These are phyloP conservation scores for Anser brachyrhynchus DNA, from an alignment of 2,113 vertebrate species.

Conservation along the genomic window DNA sequence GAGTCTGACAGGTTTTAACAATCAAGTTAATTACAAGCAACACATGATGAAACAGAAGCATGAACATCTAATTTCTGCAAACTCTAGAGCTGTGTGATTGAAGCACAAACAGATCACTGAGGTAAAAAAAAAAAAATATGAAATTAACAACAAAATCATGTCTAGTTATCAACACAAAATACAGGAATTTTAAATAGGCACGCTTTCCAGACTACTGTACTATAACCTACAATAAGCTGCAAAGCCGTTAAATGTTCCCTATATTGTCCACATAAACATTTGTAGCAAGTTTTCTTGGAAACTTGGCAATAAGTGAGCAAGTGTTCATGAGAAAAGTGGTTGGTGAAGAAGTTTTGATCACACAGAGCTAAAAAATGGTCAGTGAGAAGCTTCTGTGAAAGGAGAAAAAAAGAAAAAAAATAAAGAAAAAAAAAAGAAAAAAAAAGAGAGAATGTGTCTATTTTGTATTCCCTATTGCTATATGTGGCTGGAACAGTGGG, in stretches of 20 bases:
- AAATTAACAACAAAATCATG: slow-evolving; percentile 18
- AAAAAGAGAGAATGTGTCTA: background rate
- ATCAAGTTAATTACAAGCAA: slow-evolving; percentile 49
- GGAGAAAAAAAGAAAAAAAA: background rate
- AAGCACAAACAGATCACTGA: slow-evolving; percentile 34
- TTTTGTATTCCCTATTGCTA: background rate
- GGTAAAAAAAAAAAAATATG: slow-evolving; percentile 38
- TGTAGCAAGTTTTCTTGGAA: background rate
- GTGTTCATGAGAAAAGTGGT: background rate
- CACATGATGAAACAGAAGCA: slow-evolving; percentile 23
- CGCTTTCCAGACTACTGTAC: background rate
- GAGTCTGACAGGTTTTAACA: slow-evolving; percentile 39
- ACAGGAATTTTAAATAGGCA: background rate
- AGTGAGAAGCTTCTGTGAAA: background rate
- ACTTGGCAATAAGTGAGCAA: background rate
- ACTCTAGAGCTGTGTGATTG: slow-evolving; percentile 4
- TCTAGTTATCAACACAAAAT: slow-evolving; percentile 28
- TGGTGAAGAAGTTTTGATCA: background rate
- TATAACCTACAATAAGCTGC: background rate
- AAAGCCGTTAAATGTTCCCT: background rate
- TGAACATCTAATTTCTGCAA: slow-evolving; percentile 43
- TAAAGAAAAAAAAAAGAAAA: background rate
- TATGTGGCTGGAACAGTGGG: background rate
- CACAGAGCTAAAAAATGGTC: background rate
- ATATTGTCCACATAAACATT: background rate